Evolutionary conservation across 2,113 vertebrate species (phyloP).

Genomic region (Stomatorhinus ivindoensis): DNA sequence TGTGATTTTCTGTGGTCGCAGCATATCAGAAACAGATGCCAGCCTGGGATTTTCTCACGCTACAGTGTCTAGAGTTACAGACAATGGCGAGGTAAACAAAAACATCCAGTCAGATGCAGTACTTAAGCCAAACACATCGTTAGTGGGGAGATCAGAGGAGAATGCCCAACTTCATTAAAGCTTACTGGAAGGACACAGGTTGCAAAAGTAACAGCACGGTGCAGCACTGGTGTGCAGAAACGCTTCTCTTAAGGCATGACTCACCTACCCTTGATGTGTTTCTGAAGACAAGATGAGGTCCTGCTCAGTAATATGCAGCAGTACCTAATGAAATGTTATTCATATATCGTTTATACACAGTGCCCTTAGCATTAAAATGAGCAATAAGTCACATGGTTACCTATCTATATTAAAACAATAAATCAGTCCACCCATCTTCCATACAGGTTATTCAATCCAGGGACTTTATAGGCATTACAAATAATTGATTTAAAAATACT

Average conservation of each 20-base stretch:
- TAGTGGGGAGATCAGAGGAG: not conserved
- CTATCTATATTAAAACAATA: not conserved
- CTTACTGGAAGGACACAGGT: not conserved
- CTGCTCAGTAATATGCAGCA: not conserved
- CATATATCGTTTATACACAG: not conserved
- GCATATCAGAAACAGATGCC: not conserved
- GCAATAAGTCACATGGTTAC: not conserved
- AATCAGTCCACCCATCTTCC: not conserved
- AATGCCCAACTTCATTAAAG: not conserved
- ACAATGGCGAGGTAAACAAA: not conserved
- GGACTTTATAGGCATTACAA: not conserved
- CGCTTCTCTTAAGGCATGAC: not conserved
- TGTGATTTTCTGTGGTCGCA: not conserved
- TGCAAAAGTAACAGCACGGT: not conserved
- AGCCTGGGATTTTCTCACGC: not conserved
- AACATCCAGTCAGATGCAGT: not conserved
- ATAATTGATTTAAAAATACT: not conserved
- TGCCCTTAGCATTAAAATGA: not conserved
- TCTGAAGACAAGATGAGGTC: not conserved
- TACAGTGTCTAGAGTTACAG: not conserved
- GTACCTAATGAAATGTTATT: not conserved
- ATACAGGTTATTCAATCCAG: not conserved
- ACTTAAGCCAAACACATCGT: not conserved
- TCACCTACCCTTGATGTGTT: not conserved
- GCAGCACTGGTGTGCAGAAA: not conserved